Conservation (phyloP, 2,113 vertebrate species). For the Limnothrissa miodon region DNA sequence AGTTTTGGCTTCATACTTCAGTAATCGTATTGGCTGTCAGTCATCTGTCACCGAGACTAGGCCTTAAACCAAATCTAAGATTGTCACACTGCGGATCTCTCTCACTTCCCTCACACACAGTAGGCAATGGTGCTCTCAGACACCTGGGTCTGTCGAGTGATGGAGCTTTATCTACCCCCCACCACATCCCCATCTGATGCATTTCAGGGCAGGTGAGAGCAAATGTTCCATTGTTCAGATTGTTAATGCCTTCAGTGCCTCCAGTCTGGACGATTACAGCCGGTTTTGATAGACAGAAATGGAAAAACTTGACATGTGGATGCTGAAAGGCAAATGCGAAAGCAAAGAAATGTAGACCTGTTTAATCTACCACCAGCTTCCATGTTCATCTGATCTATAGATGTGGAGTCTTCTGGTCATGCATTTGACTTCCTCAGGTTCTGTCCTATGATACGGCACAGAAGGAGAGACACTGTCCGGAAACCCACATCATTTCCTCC, state of each 20-base stretch:
- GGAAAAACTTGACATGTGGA: neutral
- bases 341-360: neutral
- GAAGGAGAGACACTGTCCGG: neutral
- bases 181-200: neutral
- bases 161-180: neutral
- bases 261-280: neutral
- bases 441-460: neutral
- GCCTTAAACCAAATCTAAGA: neutral
- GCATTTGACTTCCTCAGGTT: constrained; percentile 9
- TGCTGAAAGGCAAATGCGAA: neutral
- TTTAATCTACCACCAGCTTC: neutral
- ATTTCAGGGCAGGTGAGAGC: neutral
- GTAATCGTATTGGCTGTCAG: neutral
- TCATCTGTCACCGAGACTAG: neutral
- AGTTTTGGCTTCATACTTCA: neutral
- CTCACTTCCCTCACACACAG: neutral
- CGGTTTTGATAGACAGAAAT: neutral
- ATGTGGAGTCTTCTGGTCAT: neutral
- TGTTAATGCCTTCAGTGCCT: neutral
- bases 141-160: neutral
- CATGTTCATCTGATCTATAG: neutral
- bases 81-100: neutral
- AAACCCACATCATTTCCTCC: neutral
- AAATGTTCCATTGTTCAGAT: neutral
- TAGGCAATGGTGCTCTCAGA: neutral